Conservation (phyloP, 2,888 invertebrate genomes). For the Patella pellucida region DNA sequence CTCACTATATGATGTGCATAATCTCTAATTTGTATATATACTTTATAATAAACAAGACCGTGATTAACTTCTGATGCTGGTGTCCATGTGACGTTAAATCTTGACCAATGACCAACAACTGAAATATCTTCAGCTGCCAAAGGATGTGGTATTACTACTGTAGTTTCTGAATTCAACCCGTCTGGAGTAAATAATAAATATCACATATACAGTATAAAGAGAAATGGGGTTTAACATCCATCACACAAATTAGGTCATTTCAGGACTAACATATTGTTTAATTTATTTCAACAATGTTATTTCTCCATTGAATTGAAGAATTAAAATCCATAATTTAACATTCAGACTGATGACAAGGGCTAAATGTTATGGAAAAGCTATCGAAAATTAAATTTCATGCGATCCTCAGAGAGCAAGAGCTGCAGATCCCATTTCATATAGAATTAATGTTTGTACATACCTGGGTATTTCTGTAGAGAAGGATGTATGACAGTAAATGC, state of each 20-base stretch:
- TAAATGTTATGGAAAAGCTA: too few species aligned
- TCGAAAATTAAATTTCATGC: too few species aligned
- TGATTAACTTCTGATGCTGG: constrained; percentile 81
- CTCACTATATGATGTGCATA: constrained; percentile 33
- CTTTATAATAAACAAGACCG: constrained; percentile 86
- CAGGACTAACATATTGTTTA: too few species aligned
- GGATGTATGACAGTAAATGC: constrained; percentile 83
- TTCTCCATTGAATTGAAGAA: too few species aligned
- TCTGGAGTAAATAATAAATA: constrained; percentile 36
- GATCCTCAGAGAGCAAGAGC: too few species aligned
- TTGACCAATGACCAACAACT: constrained; percentile 83
- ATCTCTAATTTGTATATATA: constrained; percentile 71
- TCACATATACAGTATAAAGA: too few species aligned
- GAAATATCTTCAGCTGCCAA: constrained; percentile 79
- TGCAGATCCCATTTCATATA: too few species aligned
- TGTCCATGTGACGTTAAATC: constrained; percentile 88
- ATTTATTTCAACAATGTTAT: too few species aligned
- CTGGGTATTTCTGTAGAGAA: constrained; percentile 74
- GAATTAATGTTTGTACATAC: constrained; percentile 70
- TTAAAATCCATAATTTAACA: too few species aligned
- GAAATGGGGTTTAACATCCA: too few species aligned
- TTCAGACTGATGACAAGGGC: too few species aligned
- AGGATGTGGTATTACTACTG: constrained; percentile 79
- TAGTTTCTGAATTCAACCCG: constrained; percentile 34
- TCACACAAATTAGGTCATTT: too few species aligned